phyloP scores from a whole-genome alignment of 2,888 invertebrate genomes.

The Limenitis camilla region DNA sequence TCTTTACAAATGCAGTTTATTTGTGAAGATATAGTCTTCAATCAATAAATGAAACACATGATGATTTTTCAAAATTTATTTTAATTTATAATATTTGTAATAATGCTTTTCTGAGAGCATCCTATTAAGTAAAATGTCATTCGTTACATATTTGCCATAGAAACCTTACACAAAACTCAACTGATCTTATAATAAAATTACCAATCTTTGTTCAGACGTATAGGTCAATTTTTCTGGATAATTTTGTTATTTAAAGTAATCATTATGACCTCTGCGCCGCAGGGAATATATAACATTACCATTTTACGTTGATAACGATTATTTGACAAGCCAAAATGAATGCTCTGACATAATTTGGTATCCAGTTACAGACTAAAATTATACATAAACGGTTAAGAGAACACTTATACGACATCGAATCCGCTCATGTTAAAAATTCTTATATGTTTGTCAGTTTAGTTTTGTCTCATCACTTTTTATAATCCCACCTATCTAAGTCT shows the following conservation, averaged over 20 bases:
- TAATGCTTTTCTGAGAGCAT: constrained; percentile 62
- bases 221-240: constrained; percentile 30
- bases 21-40: too few relatives aligned
- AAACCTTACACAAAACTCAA: constrained; percentile 70
- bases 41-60: constrained; percentile 35
- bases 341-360: constrained; percentile 6
- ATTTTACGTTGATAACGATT: constrained; percentile 14
- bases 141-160: constrained; percentile 59
- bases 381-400: constrained; percentile 23
- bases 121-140: constrained; percentile 65
- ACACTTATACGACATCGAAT: constrained; percentile 36
- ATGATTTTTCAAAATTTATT: constrained; percentile 56
- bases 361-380: constrained; percentile 10
- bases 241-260: constrained; percentile 20
- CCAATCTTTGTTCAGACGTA: constrained; percentile 38
- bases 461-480: constrained; percentile 31
- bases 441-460: constrained; percentile 32
- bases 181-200: constrained; percentile 56
- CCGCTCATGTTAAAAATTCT: constrained; percentile 23
- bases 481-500: constrained; percentile 56
- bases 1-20: background rate
- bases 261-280: constrained; percentile 1
- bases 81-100: constrained; percentile 66
- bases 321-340: background rate
- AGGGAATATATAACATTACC: constrained; percentile 5